Base-by-base conservation (phyloP, 2,113 vertebrate genomes). In the Phylloscopus trochiloides region DNA sequence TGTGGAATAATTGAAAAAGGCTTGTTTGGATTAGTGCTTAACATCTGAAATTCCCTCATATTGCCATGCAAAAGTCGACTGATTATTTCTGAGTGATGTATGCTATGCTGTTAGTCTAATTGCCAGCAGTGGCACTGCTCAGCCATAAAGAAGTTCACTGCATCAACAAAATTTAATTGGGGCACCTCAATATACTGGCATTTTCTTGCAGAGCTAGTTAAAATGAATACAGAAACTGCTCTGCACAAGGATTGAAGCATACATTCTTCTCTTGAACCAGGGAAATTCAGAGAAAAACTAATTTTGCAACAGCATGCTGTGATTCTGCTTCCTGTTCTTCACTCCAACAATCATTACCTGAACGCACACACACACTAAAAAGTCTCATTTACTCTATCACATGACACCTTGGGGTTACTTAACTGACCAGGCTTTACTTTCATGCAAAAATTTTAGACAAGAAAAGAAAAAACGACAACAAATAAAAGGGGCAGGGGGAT, bases 111-210 rank as follows among this genome's bases (percentile, higher is more conserved):
- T 86, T 75, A 89, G 38, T 82, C 86, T 96, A 96, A 93, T 92
- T 94, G 84, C 78, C 50, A 80, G 81, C 31, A 57, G 62, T 91
- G 94, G 73, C 80, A 47, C 74, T 93, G 90, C 75, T 96, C 76
- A 81, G 65, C 71, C 68, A 76, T 52, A 86, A 91, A 76, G 61
- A 96, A 93, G 82, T 96, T 94, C 86, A 67, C 48, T 54, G 72
- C 91, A 96, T 97, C 94, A 95, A 93, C 79, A 96, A 77, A 97
- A 93, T 96, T 96, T 97, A 97, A 98, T 97, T 97, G 91, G 87
- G 84, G 51, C 34, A 94, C 93, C 72, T 96, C 86, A 96, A 79
- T 81, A 71, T 51, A 86, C 71, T 91, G 86, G 58, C 42, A 96
- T 96, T 85, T 68, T 87, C 90, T 83, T 83, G 55, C 88, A 92